Percentiles rank a stretch among this genome's conserved stretches.
Evolutionary conservation across 1,140 invertebrate genomes (phyloP).

Genomic region (Drosophila triauraria): DNA sequence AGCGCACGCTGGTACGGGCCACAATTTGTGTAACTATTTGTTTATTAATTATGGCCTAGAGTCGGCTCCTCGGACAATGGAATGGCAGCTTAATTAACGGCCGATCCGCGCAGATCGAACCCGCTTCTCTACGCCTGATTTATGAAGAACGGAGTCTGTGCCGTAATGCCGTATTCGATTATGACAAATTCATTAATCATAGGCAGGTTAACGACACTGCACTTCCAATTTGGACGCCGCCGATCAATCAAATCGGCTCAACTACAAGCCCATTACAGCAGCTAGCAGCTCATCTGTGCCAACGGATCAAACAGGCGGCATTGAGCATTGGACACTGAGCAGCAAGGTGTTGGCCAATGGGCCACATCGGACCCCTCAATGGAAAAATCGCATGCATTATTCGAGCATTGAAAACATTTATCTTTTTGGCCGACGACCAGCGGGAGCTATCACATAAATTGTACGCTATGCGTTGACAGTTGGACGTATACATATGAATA

Average conservation of each 20-base stretch:
- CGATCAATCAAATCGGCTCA: constrained; percentile 58
- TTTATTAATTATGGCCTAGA: constrained; percentile 74
- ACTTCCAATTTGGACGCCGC: constrained; percentile 52
- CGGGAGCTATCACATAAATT: constrained; percentile 61
- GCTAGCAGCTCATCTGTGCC: constrained; percentile 11
- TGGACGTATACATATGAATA: constrained; percentile 26
- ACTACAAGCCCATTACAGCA: constrained; percentile 22
- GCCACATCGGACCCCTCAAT: neutral
- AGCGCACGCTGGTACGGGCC: constrained; percentile 16
- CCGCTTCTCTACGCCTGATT: constrained; percentile 68
- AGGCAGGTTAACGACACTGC: constrained; percentile 75
- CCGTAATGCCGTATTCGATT: constrained; percentile 47
- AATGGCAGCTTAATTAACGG: constrained; percentile 65
- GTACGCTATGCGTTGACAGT: constrained; percentile 48
- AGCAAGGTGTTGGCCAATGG: constrained; percentile 1
- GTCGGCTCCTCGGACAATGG: constrained; percentile 41
- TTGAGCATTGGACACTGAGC: constrained; percentile 1
- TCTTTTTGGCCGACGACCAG: constrained; percentile 24
- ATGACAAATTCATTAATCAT: constrained; percentile 80
- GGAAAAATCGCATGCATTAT: constrained; percentile 29
- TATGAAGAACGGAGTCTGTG: constrained; percentile 52
- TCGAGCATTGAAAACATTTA: constrained; percentile 38
- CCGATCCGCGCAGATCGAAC: constrained; percentile 33
- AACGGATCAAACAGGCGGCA: constrained; percentile 8
- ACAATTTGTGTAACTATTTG: constrained; percentile 64